A percentile compares a stretch with the other conserved stretches of the same genome.
These are phyloP conservation scores for Stegophylla sp. DNA, from an alignment of 2,888 invertebrate species.

Conservation along the genomic window DNA sequence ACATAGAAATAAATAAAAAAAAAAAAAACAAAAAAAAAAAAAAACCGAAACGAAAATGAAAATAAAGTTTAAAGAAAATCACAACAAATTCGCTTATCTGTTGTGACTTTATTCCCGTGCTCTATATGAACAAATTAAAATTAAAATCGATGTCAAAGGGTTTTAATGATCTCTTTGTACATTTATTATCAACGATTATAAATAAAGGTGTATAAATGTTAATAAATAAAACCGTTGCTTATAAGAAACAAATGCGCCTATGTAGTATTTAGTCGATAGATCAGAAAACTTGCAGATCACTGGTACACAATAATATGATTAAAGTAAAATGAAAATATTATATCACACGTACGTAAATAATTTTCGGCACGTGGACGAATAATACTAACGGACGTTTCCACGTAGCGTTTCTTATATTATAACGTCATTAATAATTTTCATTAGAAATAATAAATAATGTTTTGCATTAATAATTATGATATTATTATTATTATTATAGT, in stretches of 20 bases:
- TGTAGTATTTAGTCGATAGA: neutral
- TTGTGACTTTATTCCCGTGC: neutral
- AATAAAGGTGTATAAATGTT: neutral
- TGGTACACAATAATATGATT: no score
- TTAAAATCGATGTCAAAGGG: neutral
- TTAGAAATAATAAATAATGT: no score
- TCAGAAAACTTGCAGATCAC: no score
- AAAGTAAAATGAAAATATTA: neutral
- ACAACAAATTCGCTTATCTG: neutral
- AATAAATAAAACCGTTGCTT: neutral
- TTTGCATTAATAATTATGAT: no score
- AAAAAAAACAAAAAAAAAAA: neutral
- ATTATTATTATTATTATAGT: no score
- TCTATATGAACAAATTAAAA: conserved; percentile 37
- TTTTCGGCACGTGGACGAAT: neutral
- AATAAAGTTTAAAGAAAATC: conserved; percentile 15
- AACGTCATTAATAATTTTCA: no score
- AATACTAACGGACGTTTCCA: neutral
- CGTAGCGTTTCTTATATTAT: neutral
- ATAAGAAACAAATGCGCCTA: neutral
- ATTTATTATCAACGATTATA: neutral
- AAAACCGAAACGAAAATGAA: neutral
- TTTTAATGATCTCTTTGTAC: neutral
- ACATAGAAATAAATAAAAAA: no score
- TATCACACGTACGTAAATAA: neutral